A percentile compares a stretch with the other conserved stretches of the same genome.
These are phyloP conservation scores for Saguinus imperator DNA, from an alignment of 2,113 vertebrate species.

Conservation along the genomic window DNA sequence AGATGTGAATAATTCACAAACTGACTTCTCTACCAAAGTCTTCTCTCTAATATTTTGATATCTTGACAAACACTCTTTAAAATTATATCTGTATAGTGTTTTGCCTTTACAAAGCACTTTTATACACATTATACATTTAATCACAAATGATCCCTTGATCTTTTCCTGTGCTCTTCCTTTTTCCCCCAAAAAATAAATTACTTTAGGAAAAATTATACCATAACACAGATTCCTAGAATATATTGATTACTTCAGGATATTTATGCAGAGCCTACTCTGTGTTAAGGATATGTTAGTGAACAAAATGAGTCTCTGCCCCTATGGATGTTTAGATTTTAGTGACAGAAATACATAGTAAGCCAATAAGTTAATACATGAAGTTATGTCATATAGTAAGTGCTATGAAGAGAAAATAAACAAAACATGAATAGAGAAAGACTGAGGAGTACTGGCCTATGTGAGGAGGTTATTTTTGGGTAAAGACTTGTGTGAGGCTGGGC, in stretches of 20 bases:
- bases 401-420: background rate
- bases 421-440: background rate
- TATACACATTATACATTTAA: slow-evolving; percentile 39
- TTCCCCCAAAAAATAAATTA: background rate
- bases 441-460: background rate
- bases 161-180: background rate
- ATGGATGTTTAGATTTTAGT: background rate
- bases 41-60: slow-evolving; percentile 58
- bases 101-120: slow-evolving; percentile 35
- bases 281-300: background rate
- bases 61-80: slow-evolving; percentile 28
- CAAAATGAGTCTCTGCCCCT: background rate
- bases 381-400: background rate
- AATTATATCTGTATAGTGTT: background rate
- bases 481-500: background rate
- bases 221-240: background rate
- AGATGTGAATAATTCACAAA: slow-evolving; percentile 47
- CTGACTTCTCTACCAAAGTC: slow-evolving; percentile 19
- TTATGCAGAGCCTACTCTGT: background rate
- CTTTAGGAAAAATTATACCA: slow-evolving; percentile 4
- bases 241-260: background rate
- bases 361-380: background rate
- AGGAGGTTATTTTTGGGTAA: background rate
- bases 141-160: background rate
- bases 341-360: background rate